phyloP scores from a whole-genome alignment of 2,113 vertebrate species.

The Dromiciops gliroides region DNA sequence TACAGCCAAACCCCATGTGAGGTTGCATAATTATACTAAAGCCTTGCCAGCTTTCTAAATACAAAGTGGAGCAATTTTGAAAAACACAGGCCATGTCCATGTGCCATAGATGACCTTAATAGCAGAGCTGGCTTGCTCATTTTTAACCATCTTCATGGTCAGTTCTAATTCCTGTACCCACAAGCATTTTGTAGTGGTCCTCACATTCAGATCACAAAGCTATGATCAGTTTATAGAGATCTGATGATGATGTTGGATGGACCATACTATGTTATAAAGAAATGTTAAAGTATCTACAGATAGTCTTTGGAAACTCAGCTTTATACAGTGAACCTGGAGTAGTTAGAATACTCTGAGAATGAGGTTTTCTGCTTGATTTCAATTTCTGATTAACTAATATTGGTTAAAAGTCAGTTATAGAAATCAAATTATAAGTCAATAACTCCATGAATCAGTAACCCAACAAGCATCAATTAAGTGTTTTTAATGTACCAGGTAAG shows the following conservation, averaged over 20 bases:
- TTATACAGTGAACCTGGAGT: neutral
- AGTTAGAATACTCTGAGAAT: neutral
- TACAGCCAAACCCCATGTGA: neutral
- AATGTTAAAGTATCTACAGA: neutral
- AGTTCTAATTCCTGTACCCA: neutral
- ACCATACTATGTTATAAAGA: neutral
- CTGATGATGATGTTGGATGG: neutral
- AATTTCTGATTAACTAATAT: neutral
- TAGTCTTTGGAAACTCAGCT: neutral
- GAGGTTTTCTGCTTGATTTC: neutral
- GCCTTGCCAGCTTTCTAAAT: constrained; percentile 16
- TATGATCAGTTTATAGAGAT: neutral
- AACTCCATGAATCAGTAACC: neutral
- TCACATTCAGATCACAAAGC: neutral
- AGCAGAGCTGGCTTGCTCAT: neutral
- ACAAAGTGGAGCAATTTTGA: constrained; percentile 41
- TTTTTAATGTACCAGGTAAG: neutral
- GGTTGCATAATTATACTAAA: constrained; percentile 30
- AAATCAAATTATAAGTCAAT: neutral
- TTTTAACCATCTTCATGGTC: constrained; percentile 36
- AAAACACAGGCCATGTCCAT: neutral
- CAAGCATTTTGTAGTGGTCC: neutral
- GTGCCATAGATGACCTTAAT: neutral
- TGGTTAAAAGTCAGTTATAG: neutral
- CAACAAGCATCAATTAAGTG: neutral